Conservation (phyloP, 2,113 vertebrate species). For the Larimichthys polyactis region DNA sequence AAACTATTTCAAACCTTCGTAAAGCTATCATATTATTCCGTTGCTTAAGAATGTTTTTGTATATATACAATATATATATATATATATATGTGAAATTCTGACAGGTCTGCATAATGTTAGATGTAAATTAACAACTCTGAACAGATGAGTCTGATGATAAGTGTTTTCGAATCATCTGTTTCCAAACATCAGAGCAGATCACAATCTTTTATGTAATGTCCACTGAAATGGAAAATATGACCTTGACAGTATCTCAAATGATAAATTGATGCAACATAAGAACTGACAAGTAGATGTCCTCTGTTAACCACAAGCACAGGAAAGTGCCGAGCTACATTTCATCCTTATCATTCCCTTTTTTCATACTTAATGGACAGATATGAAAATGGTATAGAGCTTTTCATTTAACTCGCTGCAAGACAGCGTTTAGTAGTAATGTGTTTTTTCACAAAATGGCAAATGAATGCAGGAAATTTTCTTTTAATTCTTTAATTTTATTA, state of each 20-base stretch:
- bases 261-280: neutral
- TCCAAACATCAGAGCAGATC: no score
- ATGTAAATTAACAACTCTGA: neutral
- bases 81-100: neutral
- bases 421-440: neutral
- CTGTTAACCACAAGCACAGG: neutral
- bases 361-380: no score
- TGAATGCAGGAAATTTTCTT: neutral
- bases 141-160: no score
- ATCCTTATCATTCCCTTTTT: neutral
- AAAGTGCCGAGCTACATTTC: neutral
- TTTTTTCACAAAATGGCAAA: neutral
- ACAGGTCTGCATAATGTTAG: neutral
- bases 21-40: neutral
- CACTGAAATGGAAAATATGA: neutral
- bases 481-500: neutral
- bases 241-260: neutral
- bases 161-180: no score
- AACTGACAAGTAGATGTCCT: neutral
- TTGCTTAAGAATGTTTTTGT: no score
- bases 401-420: neutral
- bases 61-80: no score
- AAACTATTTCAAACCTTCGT: neutral
- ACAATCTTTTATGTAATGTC: neutral
- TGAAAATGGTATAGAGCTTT: neutral